Conservation (phyloP, 2,888 invertebrate species). For the Eilema depressum region DNA sequence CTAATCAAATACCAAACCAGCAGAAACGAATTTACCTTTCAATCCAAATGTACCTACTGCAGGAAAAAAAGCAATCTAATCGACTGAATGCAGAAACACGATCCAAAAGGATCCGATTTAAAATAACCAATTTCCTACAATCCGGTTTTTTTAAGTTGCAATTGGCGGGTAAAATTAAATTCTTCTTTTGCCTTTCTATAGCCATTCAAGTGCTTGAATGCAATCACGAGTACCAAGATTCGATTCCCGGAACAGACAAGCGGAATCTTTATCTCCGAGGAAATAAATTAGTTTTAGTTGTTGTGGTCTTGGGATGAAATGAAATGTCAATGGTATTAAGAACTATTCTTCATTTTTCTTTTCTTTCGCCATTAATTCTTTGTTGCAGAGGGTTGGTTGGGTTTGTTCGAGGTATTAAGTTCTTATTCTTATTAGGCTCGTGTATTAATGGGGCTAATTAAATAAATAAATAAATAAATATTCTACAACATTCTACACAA, state of each 20-base stretch:
- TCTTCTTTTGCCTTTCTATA: constrained; percentile 40
- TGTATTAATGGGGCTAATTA: neutral
- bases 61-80: constrained; percentile 11
- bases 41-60: constrained; percentile 3
- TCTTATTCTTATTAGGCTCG: neutral
- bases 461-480: too few relatives aligned
- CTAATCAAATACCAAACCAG: neutral
- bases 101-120: constrained; percentile 14
- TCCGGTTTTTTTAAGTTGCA: constrained; percentile 30
- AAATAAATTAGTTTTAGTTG: constrained; percentile 53
- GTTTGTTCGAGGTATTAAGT: constrained; percentile 18
- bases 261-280: constrained; percentile 45
- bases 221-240: constrained; percentile 52
- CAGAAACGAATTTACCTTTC: constrained; percentile 3
- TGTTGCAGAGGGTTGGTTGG: constrained; percentile 4
- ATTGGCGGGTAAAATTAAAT: constrained; percentile 49
- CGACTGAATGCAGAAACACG: constrained; percentile 12
- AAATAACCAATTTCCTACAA: constrained; percentile 21
- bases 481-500: too few relatives aligned
- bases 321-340: constrained; percentile 52
- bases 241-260: constrained; percentile 49
- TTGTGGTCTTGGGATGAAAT: constrained; percentile 42
- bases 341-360: constrained; percentile 31
- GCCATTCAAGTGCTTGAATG: constrained; percentile 46
- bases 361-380: constrained; percentile 29